Evolutionary conservation across 2,888 invertebrate genomes (phyloP).

Genomic region (Synergus itoensis): DNA sequence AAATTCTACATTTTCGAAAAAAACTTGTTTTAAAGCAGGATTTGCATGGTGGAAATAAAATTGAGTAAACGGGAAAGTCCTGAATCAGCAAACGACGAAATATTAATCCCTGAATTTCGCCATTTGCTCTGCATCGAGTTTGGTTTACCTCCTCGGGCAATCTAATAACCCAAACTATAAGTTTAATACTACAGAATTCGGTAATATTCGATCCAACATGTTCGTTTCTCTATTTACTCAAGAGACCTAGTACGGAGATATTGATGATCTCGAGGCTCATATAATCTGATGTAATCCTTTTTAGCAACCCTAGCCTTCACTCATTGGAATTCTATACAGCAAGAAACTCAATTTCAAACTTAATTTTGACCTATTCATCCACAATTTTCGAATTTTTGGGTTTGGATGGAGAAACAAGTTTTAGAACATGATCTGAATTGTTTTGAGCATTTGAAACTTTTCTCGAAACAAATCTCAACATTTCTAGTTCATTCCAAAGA

Average conservation of each 20-base stretch:
- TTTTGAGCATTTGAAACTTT: neutral
- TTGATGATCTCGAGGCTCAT: constrained; percentile 13
- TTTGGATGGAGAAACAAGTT: neutral
- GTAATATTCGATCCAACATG: constrained; percentile 28
- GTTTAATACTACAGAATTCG: constrained; percentile 22
- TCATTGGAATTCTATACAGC: neutral
- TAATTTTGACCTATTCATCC: neutral
- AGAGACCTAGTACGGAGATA: neutral
- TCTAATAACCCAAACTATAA: neutral
- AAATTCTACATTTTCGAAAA: neutral
- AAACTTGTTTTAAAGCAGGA: neutral
- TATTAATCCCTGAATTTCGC: neutral
- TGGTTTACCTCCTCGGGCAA: constrained; percentile 11
- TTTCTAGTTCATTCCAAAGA: neutral
- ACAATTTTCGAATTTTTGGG: neutral
- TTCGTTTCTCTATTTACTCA: constrained; percentile 19
- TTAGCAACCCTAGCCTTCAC: neutral
- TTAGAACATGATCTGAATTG: neutral
- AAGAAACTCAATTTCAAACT: neutral
- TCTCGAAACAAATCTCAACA: neutral
- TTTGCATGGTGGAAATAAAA: neutral
- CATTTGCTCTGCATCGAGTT: neutral
- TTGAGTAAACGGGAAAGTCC: neutral
- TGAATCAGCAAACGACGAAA: neutral
- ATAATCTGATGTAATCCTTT: constrained; percentile 5